Conservation (phyloP, 2,888 invertebrate genomes). For the Autographa pulchrina region DNA sequence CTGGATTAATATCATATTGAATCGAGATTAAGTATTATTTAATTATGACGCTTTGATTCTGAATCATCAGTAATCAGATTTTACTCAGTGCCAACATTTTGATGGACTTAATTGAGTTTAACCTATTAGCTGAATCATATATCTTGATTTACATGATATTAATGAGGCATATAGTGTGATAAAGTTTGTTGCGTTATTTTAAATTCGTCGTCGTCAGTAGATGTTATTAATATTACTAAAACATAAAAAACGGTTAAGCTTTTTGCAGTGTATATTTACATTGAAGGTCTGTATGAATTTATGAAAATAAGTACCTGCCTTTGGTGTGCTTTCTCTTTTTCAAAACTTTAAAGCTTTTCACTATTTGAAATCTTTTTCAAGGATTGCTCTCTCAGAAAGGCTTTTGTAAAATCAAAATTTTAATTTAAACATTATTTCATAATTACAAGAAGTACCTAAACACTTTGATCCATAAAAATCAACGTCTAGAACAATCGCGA, state of each 20-base stretch:
- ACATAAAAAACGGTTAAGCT: no score
- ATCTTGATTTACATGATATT: background rate
- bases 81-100: background rate
- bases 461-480: conserved; percentile 8
- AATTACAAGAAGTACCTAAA: conserved; percentile 13
- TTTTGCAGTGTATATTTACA: no score
- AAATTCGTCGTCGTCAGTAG: no score
- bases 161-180: background rate
- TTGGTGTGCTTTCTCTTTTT: no score
- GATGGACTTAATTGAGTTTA: background rate
- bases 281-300: no score
- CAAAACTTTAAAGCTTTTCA: no score
- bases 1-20: conserved; percentile 1
- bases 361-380: no score
- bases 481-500: conserved; percentile 18
- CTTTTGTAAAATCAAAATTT: background rate
- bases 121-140: background rate
- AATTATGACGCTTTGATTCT: background rate
- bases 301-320: no score
- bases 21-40: background rate
- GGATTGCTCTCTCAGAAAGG: background rate
- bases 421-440: background rate
- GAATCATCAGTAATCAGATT: background rate
- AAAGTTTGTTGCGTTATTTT: background rate
- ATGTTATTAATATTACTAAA: no score